phyloP scores from a whole-genome alignment of 1,140 invertebrate species.

The Hyles euphorbiae region DNA sequence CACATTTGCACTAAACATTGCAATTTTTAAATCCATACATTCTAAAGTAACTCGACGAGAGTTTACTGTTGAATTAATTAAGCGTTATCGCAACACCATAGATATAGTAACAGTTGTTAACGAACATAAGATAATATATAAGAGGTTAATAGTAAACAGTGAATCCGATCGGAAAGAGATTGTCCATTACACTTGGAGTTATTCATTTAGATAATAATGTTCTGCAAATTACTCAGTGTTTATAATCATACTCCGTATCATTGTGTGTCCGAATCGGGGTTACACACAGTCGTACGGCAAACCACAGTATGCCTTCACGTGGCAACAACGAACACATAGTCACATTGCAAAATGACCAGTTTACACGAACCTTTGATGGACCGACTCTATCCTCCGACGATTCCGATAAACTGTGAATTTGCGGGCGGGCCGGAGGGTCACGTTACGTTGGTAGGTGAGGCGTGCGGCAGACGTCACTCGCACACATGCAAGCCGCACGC shows the following conservation, averaged over 20 bases:
- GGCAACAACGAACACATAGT: constrained; percentile 66
- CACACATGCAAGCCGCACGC: constrained; percentile 46
- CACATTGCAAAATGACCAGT: constrained; percentile 43
- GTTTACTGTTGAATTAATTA: too few relatives aligned
- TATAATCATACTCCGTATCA: constrained; percentile 57
- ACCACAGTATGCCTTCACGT: constrained; percentile 53
- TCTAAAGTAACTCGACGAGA: too few relatives aligned
- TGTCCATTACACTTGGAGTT: constrained; percentile 35
- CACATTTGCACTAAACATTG: neutral
- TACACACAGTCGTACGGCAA: constrained; percentile 51
- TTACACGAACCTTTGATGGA: constrained; percentile 32
- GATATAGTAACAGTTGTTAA: too few relatives aligned
- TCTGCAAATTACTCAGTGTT: constrained; percentile 67
- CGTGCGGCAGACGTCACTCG: constrained; percentile 68
- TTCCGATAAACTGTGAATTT: constrained; percentile 7
- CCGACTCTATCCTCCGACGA: constrained; percentile 31
- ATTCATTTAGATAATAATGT: constrained; percentile 70
- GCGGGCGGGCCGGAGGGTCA: constrained; percentile 39
- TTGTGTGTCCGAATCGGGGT: constrained; percentile 69
- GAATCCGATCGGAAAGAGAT: constrained; percentile 1
- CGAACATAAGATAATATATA: too few relatives aligned
- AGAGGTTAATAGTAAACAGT: neutral
- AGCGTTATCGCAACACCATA: too few relatives aligned
- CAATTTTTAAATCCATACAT: constrained; percentile 8
- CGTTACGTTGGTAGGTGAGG: constrained; percentile 33